Conservation (phyloP, 1,140 invertebrate species). For the Aphelenchoides besseyi region DNA sequence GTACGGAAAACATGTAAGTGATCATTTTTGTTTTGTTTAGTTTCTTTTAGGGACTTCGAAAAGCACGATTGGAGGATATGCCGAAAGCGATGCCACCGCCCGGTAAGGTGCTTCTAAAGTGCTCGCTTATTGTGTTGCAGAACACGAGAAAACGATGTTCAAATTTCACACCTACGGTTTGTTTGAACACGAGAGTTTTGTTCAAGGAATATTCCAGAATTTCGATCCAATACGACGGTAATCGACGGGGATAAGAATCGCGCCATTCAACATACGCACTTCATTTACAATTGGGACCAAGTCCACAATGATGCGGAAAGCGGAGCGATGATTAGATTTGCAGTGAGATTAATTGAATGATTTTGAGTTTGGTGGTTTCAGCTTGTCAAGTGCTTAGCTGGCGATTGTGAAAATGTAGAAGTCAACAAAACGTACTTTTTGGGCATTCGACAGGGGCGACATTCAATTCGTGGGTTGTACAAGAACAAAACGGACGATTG, state of each 20-base stretch:
- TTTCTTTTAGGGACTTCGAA: background rate
- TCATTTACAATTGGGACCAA: background rate
- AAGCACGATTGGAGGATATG: background rate
- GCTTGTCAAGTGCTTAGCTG: background rate
- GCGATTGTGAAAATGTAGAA: background rate
- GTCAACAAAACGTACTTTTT: constrained; percentile 7
- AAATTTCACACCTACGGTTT: background rate
- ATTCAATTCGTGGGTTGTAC: background rate
- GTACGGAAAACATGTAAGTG: background rate
- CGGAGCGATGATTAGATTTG: background rate
- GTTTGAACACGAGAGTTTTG: background rate
- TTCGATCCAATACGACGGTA: background rate
- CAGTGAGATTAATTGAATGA: background rate
- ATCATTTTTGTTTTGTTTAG: background rate
- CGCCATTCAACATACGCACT: background rate
- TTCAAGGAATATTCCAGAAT: background rate
- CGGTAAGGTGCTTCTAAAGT: background rate
- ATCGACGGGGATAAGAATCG: background rate
- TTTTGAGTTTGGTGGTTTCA: too few species aligned
- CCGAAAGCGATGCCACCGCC: constrained; percentile 1
- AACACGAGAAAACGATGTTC: background rate
- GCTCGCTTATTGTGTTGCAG: background rate
- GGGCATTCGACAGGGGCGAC: background rate
- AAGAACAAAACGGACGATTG: background rate
- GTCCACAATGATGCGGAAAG: background rate